phyloP scores from a whole-genome alignment of 2,888 invertebrate genomes.

The Azorinus chamasolen region DNA sequence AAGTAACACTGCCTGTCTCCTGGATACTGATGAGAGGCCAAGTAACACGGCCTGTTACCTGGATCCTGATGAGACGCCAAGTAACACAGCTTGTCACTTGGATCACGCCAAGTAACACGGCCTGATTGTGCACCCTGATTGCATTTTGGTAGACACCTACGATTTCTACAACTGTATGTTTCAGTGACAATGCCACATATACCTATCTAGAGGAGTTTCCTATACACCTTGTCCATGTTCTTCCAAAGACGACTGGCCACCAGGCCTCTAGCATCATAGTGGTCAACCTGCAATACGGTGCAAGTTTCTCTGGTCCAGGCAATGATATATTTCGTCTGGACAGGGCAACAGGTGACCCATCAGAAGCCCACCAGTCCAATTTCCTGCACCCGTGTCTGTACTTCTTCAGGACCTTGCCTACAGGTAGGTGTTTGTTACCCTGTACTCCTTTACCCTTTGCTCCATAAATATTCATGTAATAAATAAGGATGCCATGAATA shows the following conservation, averaged over 20 bases:
- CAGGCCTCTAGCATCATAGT: constrained; percentile 79
- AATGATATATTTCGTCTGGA: constrained; percentile 86
- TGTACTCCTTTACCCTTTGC: too few relatives aligned
- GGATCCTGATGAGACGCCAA: too few relatives aligned
- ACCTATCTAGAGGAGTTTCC: constrained; percentile 86
- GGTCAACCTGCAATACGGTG: constrained; percentile 86
- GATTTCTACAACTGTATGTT: too few relatives aligned
- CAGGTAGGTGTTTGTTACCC: constrained; percentile 84
- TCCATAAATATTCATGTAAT: too few relatives aligned
- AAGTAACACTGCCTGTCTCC: too few relatives aligned
- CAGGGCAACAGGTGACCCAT: constrained; percentile 85
- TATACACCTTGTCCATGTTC: constrained; percentile 82
- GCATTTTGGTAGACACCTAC: too few relatives aligned
- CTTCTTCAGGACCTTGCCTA: constrained; percentile 85
- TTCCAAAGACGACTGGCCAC: constrained; percentile 83
- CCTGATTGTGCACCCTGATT: too few relatives aligned
- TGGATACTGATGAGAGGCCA: too few relatives aligned
- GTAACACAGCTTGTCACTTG: too few relatives aligned
- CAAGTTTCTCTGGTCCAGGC: constrained; percentile 86
- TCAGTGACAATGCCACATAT: constrained; percentile 62
- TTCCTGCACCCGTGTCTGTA: constrained; percentile 87
- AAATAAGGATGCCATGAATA: too few relatives aligned
- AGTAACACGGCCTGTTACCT: too few relatives aligned
- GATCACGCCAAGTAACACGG: too few relatives aligned
- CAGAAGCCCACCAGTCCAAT: constrained; percentile 86